Base-by-base conservation (phyloP, 1,140 invertebrate species). In the Thrips palmi region DNA sequence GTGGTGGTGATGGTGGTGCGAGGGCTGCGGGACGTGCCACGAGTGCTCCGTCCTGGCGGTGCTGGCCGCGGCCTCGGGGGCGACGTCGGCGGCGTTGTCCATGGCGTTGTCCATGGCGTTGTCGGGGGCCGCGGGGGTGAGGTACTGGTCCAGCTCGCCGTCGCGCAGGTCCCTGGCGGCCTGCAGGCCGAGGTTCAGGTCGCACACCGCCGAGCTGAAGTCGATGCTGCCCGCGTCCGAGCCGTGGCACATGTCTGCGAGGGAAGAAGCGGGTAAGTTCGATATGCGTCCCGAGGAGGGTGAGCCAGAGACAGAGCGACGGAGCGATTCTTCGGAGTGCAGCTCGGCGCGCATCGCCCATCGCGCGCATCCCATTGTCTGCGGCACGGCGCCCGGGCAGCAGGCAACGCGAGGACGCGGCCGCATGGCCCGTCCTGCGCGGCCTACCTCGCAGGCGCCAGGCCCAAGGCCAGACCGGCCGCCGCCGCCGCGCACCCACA, bases 91-190 rank as follows among this genome's bases (percentile, higher is more conserved):
- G 34, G 19, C 23, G 27, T 39, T 22, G 3, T 39, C 37, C 1
- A 20, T 27, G 10, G 18, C 6, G 18, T n/a, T 31, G 15, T 8
- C 21, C n/a, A 23, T 20, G 19, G 29, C 7, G 2, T 23, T 8
- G 15, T 12, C 29, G 5, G 22, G 5, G 29, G 21, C 23, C 10
- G 29, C 28, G 39, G 27, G 31, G 18, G 33, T 30, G n/a, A 39
- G 33, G 21, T 45, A 41, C 38, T 42, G 40, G n/a, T 45, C 43
- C 21, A 45, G 17, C 25, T 45, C 43, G 18, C 34, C 40, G 3
- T 39, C 33, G 4, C 15, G 10, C 11, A 33, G 28, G n/a, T 25
- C 42, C 0, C 33, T 21, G 8, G 40, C 38, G 12, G 30, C 42
- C 33, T 39, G 29, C 2, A 33, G 27, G 23, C 40, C 32, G 8